These are phyloP conservation scores for Lutraria lutraria DNA, from an alignment of 2,888 invertebrate genomes.

Conservation along the genomic window DNA sequence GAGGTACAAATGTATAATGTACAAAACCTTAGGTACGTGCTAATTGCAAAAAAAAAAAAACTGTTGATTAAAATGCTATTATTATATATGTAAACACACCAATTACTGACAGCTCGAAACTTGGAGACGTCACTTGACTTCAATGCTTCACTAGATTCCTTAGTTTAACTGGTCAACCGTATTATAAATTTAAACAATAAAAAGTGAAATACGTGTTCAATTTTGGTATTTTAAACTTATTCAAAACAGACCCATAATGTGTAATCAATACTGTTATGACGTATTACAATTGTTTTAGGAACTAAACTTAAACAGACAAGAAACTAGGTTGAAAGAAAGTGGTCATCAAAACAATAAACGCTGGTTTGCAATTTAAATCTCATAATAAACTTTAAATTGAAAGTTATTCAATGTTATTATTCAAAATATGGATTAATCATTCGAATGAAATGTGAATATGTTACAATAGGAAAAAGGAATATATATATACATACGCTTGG, in stretches of 20 bases:
- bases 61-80: too few species aligned
- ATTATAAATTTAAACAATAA: not conserved
- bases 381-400: not conserved
- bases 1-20: too few species aligned
- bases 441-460: not conserved
- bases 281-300: constrained; percentile 4
- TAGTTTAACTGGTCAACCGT: not conserved
- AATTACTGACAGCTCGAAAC: not conserved
- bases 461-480: not conserved
- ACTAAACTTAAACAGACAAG: not conserved
- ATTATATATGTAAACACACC: too few species aligned
- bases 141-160: not conserved
- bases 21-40: too few species aligned
- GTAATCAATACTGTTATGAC: not conserved
- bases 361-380: not conserved
- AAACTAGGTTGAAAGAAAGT: not conserved
- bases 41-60: too few species aligned
- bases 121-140: not conserved
- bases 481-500: not conserved
- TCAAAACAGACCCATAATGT: not conserved
- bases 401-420: not conserved
- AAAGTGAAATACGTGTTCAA: not conserved
- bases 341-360: not conserved
- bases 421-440: too few species aligned
- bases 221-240: not conserved